A percentile compares a stretch with the other conserved stretches of the same genome.
Evolutionary conservation across 2,888 invertebrate species (phyloP).

Genomic region (Thecophora atra): DNA sequence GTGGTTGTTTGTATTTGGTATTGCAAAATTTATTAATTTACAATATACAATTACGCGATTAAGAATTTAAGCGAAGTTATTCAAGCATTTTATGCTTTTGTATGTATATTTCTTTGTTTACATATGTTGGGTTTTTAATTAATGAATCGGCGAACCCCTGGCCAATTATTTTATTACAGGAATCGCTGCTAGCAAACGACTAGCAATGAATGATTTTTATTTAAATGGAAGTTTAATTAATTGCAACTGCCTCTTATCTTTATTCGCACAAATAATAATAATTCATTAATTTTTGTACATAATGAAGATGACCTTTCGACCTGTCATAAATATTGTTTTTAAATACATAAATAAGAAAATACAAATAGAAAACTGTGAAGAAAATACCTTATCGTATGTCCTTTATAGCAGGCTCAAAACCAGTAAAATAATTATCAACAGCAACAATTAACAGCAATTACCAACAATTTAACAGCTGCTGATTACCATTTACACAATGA

Average conservation of each 20-base stretch:
- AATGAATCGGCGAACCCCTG: neutral
- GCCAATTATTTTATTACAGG: neutral
- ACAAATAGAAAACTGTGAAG: too few species aligned
- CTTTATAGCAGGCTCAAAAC: neutral
- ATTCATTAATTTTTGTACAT: neutral
- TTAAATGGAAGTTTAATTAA: conserved; percentile 22
- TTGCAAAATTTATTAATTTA: conserved; percentile 8
- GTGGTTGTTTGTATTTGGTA: neutral
- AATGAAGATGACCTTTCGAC: conserved; percentile 8
- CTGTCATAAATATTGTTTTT: neutral
- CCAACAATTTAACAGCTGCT: conserved; percentile 14
- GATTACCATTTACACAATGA: neutral
- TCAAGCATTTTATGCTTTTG: neutral
- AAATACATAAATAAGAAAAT: neutral
- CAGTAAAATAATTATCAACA: conserved; percentile 12
- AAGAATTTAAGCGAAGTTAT: too few species aligned
- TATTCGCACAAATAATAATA: conserved; percentile 8
- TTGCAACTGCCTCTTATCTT: conserved; percentile 7
- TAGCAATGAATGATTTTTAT: conserved; percentile 10
- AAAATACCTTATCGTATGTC: too few species aligned
- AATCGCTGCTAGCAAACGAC: neutral
- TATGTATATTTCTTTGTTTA: neutral
- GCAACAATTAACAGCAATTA: conserved; percentile 1
- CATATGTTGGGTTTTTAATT: neutral
- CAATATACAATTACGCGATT: neutral